These are phyloP conservation scores for Hypanus sabinus DNA, from an alignment of 2,113 vertebrate genomes.

Conservation along the genomic window DNA sequence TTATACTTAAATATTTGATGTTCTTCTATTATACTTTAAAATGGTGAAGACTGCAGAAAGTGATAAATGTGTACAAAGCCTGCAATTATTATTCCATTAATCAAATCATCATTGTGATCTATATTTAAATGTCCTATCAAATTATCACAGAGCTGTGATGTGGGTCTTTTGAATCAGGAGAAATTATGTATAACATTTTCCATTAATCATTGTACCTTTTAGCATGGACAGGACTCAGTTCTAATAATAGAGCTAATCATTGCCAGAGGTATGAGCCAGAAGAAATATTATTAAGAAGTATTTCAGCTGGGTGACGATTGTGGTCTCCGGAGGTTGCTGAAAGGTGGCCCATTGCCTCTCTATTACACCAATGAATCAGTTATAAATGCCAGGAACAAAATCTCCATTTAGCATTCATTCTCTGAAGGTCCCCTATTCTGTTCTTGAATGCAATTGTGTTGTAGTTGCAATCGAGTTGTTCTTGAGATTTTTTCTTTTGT, in stretches of 20 bases:
- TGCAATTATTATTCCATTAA: constrained; percentile 71
- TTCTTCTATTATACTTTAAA: constrained; percentile 36
- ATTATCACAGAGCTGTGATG: constrained; percentile 48
- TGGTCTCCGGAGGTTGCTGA: constrained; percentile 51
- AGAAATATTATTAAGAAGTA: constrained; percentile 71
- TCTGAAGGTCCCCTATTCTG: constrained; percentile 23
- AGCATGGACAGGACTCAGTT: constrained; percentile 64
- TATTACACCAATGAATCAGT: constrained; percentile 64
- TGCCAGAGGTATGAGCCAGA: constrained; percentile 64
- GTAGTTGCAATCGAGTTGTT: constrained; percentile 19
- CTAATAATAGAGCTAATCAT: constrained; percentile 62
- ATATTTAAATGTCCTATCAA: constrained; percentile 48
- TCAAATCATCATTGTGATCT: constrained; percentile 69
- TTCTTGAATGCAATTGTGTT: constrained; percentile 17
- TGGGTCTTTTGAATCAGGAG: constrained; percentile 59
- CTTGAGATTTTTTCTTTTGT: constrained; percentile 6
- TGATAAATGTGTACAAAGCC: constrained; percentile 56
- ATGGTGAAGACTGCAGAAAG: constrained; percentile 59
- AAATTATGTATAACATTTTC: constrained; percentile 57
- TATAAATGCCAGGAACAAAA: constrained; percentile 53
- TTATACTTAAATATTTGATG: constrained; percentile 35
- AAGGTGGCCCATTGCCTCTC: constrained; percentile 46
- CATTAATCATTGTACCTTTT: constrained; percentile 55
- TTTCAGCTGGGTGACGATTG: constrained; percentile 61
- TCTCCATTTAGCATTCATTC: constrained; percentile 25